Base-by-base conservation (phyloP, 2,888 invertebrate genomes). In the Zelleria hepariella region DNA sequence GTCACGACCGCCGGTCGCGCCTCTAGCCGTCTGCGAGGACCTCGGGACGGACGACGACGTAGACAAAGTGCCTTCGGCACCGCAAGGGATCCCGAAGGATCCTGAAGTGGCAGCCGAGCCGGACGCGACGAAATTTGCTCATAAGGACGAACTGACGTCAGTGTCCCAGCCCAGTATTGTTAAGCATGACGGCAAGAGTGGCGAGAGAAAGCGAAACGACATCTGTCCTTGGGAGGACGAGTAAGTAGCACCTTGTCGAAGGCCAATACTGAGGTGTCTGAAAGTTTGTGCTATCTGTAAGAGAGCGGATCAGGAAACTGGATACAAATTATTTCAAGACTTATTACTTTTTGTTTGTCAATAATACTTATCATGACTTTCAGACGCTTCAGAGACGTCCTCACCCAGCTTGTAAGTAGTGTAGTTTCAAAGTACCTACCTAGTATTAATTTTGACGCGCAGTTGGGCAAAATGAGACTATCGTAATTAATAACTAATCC, bases 141-240 rank as follows among this genome's bases (percentile, higher is more conserved):
- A 79, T 70, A 80, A 77, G 75, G 80, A 81, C 74, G 80, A 80
- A 75, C 73, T 78, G 69, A 79, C 82, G 77, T 80, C 84, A 67
- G 78, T 79, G 68, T 80, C 86, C 64, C 78, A 32, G 49, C 49
- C 49, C 53, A 24, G 78, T 75, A 81, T 78, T 74, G 79, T 73
- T 76, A 82, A 78, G 71, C 73, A 73, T 73, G 77, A 73, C 74
- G 70, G 76, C 74, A 77, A 75, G 71, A 82, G 80, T 65, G 75
- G 76, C 65, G 81, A 24, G 18, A 5, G 77, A 72, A 79, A 93
- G 85, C 91, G 92, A 84, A 95, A 94, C 86, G 95, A 96, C 86
- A 93, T 96, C 78, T 97, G 96, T 90, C 96, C 96, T 61, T 97
- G 97, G 96, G 96, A 96, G 91, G 96, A 96, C 90, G 96, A 96